Evolutionary conservation across 1,140 invertebrate species (phyloP).

Genomic region (Caenorhabditis briggsae): DNA sequence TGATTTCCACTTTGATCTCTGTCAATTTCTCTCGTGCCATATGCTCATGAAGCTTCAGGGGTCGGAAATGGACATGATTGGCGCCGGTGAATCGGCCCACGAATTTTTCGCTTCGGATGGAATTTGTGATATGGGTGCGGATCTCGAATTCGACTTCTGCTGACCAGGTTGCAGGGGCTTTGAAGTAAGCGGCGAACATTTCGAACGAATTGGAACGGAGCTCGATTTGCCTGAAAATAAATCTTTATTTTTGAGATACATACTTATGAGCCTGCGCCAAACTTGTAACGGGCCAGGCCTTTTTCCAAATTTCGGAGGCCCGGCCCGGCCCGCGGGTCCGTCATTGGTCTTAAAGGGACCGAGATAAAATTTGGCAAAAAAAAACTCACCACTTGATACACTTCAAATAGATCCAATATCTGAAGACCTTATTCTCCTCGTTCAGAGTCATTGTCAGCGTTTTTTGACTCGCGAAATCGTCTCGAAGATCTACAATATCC

Average conservation of each 20-base stretch:
- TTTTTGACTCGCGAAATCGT: background rate
- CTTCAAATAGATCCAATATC: slow-evolving; percentile 44
- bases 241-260: too few species aligned
- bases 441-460: background rate
- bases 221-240: slow-evolving; percentile 34
- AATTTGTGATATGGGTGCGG: slow-evolving; percentile 8
- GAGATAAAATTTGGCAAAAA: background rate
- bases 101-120: slow-evolving; percentile 13
- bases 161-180: slow-evolving; percentile 12
- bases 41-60: background rate
- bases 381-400: slow-evolving; percentile 42
- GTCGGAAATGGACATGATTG: slow-evolving; percentile 2
- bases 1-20: background rate
- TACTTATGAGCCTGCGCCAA: too few species aligned
- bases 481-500: slow-evolving; percentile 3
- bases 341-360: too few species aligned
- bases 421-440: background rate
- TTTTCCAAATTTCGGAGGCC: too few species aligned
- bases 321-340: too few species aligned
- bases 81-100: background rate
- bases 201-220: slow-evolving; percentile 1
- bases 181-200: slow-evolving; percentile 18
- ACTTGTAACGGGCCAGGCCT: too few species aligned
- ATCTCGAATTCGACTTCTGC: slow-evolving; percentile 30
- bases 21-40: background rate